Conservation (phyloP, 2,888 invertebrate species). For the Chrysolina haemoptera region DNA sequence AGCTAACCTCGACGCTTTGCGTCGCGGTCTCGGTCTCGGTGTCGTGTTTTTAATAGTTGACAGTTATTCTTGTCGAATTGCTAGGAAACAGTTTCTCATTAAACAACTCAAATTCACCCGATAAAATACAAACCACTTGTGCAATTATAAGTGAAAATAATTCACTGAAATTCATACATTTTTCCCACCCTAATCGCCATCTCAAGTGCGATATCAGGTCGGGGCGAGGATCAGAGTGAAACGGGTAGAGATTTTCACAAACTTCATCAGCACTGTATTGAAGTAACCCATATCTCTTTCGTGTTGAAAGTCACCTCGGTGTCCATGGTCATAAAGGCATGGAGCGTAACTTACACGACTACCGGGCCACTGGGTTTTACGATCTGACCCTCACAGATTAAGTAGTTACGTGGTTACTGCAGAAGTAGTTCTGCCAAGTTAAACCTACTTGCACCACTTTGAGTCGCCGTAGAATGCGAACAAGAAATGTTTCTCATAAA, state of each 20-base stretch:
- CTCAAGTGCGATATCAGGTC: too few relatives aligned
- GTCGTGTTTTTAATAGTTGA: too few relatives aligned
- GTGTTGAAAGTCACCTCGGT: conserved; percentile 6
- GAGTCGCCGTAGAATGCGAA: conserved; percentile 30
- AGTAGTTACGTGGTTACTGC: conserved; percentile 68
- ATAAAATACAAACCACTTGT: too few relatives aligned
- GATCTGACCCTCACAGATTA: conserved; percentile 68
- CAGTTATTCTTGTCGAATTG: too few relatives aligned
- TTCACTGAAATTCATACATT: too few relatives aligned
- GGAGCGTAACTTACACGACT: conserved; percentile 26
- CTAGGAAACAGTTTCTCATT: too few relatives aligned
- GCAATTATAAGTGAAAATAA: too few relatives aligned
- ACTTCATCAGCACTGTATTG: neutral
- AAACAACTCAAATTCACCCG: too few relatives aligned
- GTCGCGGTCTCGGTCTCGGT: too few relatives aligned
- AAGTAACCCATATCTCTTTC: neutral
- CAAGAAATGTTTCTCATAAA: conserved; percentile 30
- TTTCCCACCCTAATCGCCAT: too few relatives aligned
- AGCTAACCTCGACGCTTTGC: too few relatives aligned
- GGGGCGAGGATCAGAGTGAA: too few relatives aligned
- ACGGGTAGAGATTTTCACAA: neutral
- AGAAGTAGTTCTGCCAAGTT: conserved; percentile 45
- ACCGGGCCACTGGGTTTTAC: conserved; percentile 57
- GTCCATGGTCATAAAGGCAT: conserved; percentile 4
- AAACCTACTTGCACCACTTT: conserved; percentile 34